Base-by-base conservation (phyloP, 53 echinoderm and acorn worm genomes). In the Holothuria leucospilota region DNA sequence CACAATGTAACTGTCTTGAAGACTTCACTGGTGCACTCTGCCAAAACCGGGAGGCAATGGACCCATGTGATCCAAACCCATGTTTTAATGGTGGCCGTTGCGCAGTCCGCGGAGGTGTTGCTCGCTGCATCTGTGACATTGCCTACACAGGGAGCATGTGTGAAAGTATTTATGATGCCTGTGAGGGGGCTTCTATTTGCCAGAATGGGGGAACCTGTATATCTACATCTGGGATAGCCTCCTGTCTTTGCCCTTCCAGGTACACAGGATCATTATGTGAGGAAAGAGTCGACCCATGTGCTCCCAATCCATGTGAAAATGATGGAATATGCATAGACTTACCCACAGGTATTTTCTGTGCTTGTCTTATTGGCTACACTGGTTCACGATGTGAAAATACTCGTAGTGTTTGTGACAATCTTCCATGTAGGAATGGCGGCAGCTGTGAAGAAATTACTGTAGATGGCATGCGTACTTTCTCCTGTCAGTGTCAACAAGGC, bases 261-360 rank as follows among this genome's bases (percentile, higher is more conserved):
- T 90, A 70, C 78, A 58, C 69, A 13, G 90, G 90, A 2, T 39
- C 38, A 14, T 85, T 63, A 69, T 90, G 90, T 38, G 85, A 71
- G 56, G 82, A 70, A 2, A 25, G 6, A 1, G 39, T 40, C 12
- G 68, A 38, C 20, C 85, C 80, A 7, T 51, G 27, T 11, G 0
- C 1, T 69, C 20, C 18, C 8, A 62, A 85, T 23, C 51, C 77
- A 28, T 77, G 77, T 56, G 59, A 80, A 29, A 80, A 80, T 34
- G 7, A 60, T 20, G 80, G 29, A 26, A 27, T 80, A 18, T 80
- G 80, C 39, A 10, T 80, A 34, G 51, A 75, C n/a, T 4, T 75
- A 4, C 46, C n/a, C 14, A 14, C 3, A 18, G 67, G 15, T 14
- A 56, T 29, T 15, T 59, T 59, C 20, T 80, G 80, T 38, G 39